These are phyloP conservation scores for Corythornis madagascariensis DNA, from an alignment of 2,113 vertebrate species.

Conservation along the genomic window DNA sequence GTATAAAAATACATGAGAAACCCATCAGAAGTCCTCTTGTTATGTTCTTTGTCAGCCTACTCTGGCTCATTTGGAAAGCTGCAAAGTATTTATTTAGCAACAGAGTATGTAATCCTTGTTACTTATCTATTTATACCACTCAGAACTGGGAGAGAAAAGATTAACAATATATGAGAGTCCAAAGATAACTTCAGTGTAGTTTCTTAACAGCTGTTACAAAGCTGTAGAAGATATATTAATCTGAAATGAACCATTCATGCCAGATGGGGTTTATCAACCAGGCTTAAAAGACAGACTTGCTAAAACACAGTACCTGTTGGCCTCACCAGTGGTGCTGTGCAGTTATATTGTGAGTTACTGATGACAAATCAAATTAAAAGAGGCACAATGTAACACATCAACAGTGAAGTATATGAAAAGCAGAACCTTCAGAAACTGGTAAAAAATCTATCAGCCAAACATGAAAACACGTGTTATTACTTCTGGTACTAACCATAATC, in stretches of 20 bases:
- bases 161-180: constrained; percentile 22
- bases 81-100: constrained; percentile 7
- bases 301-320: neutral
- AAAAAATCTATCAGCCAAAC: neutral
- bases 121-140: constrained; percentile 8
- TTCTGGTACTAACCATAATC: neutral
- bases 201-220: constrained; percentile 5
- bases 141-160: neutral
- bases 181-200: neutral
- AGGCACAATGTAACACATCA: neutral
- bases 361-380: neutral
- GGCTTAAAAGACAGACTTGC: neutral
- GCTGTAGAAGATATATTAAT: neutral
- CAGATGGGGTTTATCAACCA: neutral
- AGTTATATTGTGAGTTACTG: neutral
- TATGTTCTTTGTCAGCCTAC: neutral
- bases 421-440: neutral
- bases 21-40: neutral
- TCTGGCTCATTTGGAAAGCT: neutral
- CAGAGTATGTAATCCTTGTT: neutral
- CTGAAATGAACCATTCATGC: neutral
- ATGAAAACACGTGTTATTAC: neutral
- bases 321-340: neutral
- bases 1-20: neutral
- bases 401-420: neutral